Base-by-base conservation (phyloP, 2,797 vertebrate species). In the Lophotriccus pileatus region DNA sequence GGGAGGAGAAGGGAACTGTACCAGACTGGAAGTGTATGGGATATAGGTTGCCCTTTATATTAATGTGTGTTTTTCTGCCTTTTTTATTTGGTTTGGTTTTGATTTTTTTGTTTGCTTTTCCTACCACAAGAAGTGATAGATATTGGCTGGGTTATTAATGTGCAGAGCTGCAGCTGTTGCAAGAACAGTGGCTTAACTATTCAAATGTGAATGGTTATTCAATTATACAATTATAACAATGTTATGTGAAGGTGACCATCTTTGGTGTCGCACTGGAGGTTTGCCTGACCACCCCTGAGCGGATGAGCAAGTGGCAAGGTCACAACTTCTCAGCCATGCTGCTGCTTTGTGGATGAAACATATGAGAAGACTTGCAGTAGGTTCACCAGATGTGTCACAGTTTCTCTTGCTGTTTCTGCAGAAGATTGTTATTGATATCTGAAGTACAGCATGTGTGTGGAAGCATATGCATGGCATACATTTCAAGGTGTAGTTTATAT, bases 221-320 rank as follows among this genome's bases (percentile, higher is more conserved):
- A 56, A 52, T 47, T 20, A 18, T 4, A 49, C 4, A 14, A 84
- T n/a, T n/a, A n/a, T n/a, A n/a, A n/a, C n/a, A n/a, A n/a, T 0
- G 0, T 49, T 62, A 23, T 3, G 30, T 5, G 18, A 83, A 73
- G 76, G 56, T 49, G 53, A 74, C n/a, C 21, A 44, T 28, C 49
- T 73, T 28, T 59, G 47, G 62, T 75, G 28, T 14, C 63, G 52
- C 9, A 32, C 19, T 58, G 62, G 49, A 67, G 12, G 27, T 50
- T 72, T 90, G 30, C 64, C 28, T 78, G 78, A 49, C 28, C 22
- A 53, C 37, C 52, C 36, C 34, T 62, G 78, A 53, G 74, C 49
- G 25, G 44, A 59, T 36, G 5, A 67, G 21, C 21, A 53, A 2
- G 9, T 47, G 24, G 37, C 27, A 72, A 58, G 32, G 49, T n/a